Conservation (phyloP, 2,888 invertebrate species). For the Acanthosepion esculentum region DNA sequence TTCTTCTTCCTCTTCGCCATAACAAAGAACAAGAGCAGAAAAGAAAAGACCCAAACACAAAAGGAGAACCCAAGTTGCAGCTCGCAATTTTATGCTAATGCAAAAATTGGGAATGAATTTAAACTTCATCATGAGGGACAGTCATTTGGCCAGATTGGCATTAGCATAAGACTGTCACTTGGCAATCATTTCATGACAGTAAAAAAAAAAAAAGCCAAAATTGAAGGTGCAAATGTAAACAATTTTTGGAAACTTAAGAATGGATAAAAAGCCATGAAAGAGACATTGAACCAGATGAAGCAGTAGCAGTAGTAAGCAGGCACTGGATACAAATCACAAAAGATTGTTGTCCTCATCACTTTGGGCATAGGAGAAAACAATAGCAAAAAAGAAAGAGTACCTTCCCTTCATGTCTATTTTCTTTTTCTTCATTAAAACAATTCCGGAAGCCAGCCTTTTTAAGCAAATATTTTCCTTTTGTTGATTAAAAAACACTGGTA, state of each 20-base stretch:
- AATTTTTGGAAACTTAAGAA: background rate
- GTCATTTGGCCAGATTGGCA: conserved; percentile 14
- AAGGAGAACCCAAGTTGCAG: background rate
- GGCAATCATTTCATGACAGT: background rate
- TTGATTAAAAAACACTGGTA: background rate
- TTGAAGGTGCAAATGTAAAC: background rate
- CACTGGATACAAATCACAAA: background rate
- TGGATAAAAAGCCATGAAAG: background rate
- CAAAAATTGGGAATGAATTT: conserved; percentile 15
- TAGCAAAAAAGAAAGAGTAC: background rate
- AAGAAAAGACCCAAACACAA: conserved; percentile 8
- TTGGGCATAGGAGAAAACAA: background rate
- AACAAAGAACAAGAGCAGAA: conserved; percentile 6
- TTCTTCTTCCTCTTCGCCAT: conserved; percentile 6
- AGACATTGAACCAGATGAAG: background rate
- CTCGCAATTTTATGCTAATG: background rate
- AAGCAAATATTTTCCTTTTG: background rate
- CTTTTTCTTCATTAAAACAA: background rate
- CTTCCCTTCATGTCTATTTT: background rate
- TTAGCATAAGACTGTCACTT: background rate
- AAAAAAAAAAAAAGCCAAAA: background rate
- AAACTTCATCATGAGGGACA: background rate
- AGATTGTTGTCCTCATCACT: background rate
- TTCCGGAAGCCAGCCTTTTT: background rate
- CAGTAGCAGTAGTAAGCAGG: background rate